Evolutionary conservation across 2,113 vertebrate species (phyloP).

Genomic region (Corythornis cristatus): DNA sequence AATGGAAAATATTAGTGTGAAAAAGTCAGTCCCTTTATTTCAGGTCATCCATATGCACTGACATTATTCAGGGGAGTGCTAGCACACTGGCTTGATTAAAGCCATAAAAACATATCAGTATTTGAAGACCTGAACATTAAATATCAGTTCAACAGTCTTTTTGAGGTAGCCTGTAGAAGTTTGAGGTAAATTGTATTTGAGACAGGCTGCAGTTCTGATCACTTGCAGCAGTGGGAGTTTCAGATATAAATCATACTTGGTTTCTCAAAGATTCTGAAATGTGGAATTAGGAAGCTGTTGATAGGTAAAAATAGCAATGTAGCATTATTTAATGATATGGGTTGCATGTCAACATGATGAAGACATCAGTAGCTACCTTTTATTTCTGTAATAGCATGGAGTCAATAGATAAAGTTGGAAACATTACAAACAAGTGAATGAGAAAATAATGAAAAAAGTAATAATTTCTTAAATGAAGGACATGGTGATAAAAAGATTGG

Average conservation of each 20-base stretch:
- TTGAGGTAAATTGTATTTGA: neutral
- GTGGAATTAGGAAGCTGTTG: neutral
- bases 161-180: neutral
- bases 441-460: neutral
- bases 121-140: neutral
- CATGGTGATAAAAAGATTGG: neutral
- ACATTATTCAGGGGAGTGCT: neutral
- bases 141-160: neutral
- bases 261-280: neutral
- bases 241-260: neutral
- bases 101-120: neutral
- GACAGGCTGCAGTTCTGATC: neutral
- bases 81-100: neutral
- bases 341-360: neutral
- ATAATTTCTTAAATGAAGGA: neutral
- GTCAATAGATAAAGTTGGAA: neutral
- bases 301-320: neutral
- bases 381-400: neutral
- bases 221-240: neutral
- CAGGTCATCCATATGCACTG: neutral
- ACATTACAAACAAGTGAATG: neutral
- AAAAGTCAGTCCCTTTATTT: neutral
- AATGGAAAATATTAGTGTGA: neutral
- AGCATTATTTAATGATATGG: neutral
- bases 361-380: neutral